Evolutionary conservation across 2,888 invertebrate species (phyloP), one percentile per base, ranked within the genome.

Genomic region (Hypomecis punctinalis): DNA sequence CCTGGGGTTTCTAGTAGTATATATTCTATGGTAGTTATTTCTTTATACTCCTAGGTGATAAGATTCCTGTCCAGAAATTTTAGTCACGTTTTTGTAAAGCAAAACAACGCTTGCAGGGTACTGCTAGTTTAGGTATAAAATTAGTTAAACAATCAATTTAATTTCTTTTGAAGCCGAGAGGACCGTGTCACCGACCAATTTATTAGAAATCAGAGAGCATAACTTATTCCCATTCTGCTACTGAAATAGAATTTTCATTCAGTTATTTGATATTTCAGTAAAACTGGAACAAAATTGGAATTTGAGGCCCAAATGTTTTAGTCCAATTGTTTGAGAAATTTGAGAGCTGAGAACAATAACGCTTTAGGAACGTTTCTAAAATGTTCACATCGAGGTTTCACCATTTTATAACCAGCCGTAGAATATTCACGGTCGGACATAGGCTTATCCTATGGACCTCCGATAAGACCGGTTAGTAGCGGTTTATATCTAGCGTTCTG

Each of bases 371-470:
- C n/a, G 40, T 36, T 36, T 37, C 5, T 58, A 47, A 49, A 46
- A 69, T 45, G 35, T 40, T 57, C 40, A 48, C 47, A 48, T 51
- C 47, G 35, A 11, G 23, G 55, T 39, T n/a, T 51, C 43, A 13
- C 3, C 23, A 23, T 23, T n/a, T n/a, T 3, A 23, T 23, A 23
- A 23, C 3, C 23, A 23, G 23, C 23, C 23, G 23, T 23, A 23
- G 23, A 3, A 23, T 3, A 3, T 23, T 23, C 23, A 23, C 23
- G 23, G 23, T 23, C 3, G 23, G 23, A 23, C 23, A 23, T 23
- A 23, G 23, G 23, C 23, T 23, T 23, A 23, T 23, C 23, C 23
- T 23, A 23, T 23, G 23, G 23, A 23, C 23, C 23, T 23, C 23
- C 23, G 3, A 23, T 2, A 23, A 23, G 23, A 23, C 23, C 3